Evolutionary conservation across 2,797 vertebrate species (phyloP), one percentile per base, ranked within the genome.

Genomic region (Phalanger gymnotis): DNA sequence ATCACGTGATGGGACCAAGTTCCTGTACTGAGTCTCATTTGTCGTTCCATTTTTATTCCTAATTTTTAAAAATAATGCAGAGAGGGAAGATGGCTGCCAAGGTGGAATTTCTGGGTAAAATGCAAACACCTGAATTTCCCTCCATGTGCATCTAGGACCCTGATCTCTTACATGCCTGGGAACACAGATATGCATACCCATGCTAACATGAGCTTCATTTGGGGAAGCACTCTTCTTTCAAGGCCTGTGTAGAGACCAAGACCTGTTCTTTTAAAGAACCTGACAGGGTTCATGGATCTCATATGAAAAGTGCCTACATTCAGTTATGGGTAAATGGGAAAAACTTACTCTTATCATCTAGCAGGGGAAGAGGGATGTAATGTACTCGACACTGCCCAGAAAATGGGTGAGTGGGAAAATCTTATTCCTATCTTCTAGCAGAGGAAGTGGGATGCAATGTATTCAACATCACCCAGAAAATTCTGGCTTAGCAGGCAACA

Each of bases 391-490:
- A 34, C 34, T 66, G 89, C 27, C 28, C 53, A 30, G 34, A 92
- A 31, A 66, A 73, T 96, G 31, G 73, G 47, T 47, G 54, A 11
- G 12, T 0, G 58, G 55, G n/a, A 92, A 13, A 92, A 1, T 73
- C 5, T 31, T 90, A 81, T 2, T 95, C 93, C 54, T 90, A 40
- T 90, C 52, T 94, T 96, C 51, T 56, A 95, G 54, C 55, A 10
- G 55, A 52, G 53, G 2, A 6, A 58, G 2, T 11, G 28, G 11
- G 57, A 58, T 30, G 6, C 3, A 16, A 14, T n/a, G 14, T n/a
- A 66, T 16, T 93, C 40, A 31, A 47, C 16, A n/a, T 54, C 90
- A 91, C 31, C 22, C 40, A 28, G 9, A 91, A n/a, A 58, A 81
- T 97, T n/a, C 25, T 94, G 53, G 92, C 31, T 53, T 0, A 6